Conservation (phyloP, 1,140 invertebrate species). For the Berghia stephanieae region DNA sequence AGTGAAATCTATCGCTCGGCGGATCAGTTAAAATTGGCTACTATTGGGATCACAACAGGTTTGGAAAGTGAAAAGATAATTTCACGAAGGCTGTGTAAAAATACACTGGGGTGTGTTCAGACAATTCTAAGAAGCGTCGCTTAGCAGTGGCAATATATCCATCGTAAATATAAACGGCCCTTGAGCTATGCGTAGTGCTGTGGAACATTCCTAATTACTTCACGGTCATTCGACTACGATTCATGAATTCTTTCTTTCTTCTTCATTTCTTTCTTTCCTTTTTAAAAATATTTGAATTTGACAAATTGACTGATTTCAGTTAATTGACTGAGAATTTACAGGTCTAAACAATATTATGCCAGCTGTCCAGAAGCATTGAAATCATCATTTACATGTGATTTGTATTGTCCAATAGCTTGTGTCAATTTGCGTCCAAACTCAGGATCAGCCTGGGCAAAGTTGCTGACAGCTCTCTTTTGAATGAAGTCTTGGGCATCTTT, state of each 20-base stretch:
- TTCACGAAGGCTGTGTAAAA: too few relatives aligned
- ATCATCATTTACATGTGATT: neutral
- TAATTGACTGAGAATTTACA: neutral
- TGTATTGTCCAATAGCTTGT: slow-evolving; percentile 35
- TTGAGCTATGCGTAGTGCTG: too few relatives aligned
- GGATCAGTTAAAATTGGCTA: too few relatives aligned
- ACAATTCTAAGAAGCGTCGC: too few relatives aligned
- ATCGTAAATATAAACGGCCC: too few relatives aligned
- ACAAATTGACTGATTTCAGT: neutral
- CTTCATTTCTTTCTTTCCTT: neutral
- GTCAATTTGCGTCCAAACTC: slow-evolving; percentile 66
- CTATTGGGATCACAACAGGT: too few relatives aligned
- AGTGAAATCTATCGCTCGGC: too few relatives aligned
- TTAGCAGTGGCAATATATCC: too few relatives aligned
- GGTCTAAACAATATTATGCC: neutral
- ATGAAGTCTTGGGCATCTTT: slow-evolving; percentile 84
- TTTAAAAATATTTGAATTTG: neutral
- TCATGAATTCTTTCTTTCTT: neutral
- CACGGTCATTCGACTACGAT: neutral
- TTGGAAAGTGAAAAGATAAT: too few relatives aligned
- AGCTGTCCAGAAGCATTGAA: neutral
- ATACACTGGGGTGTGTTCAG: too few relatives aligned
- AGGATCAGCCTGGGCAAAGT: slow-evolving; percentile 67
- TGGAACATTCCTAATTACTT: neutral
- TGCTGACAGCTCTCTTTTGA: slow-evolving; percentile 71